Percentiles rank a stretch among this genome's conserved stretches.
These are phyloP conservation scores for Saimiri boliviensis DNA, from an alignment of 2,113 vertebrate species.

Conservation along the genomic window DNA sequence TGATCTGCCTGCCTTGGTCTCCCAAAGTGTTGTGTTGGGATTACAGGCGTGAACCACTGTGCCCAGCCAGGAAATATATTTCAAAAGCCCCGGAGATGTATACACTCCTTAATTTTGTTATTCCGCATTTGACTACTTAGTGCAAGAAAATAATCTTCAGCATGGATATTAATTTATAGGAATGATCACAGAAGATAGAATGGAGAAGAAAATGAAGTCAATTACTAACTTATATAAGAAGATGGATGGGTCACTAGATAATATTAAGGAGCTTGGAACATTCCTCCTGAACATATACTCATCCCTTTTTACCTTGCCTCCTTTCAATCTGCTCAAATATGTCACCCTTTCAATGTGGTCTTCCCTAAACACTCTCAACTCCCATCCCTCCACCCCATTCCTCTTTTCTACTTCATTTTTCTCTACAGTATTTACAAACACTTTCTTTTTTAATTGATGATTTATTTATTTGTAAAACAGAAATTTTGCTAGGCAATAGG, in stretches of 20 bases:
- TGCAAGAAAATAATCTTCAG: background rate
- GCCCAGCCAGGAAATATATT: background rate
- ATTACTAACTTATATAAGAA: background rate
- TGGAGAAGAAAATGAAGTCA: background rate
- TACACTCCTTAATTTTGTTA: background rate
- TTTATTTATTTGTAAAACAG: background rate
- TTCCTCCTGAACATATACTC: background rate
- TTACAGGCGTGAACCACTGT: no score
- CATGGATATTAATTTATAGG: background rate
- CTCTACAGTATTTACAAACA: background rate
- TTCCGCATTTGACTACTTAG: background rate
- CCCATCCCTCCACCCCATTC: no score
- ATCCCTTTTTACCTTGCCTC: background rate
- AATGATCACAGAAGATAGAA: background rate
- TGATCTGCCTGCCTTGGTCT: no score
- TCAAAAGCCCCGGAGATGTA: background rate
- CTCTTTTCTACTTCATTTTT: background rate
- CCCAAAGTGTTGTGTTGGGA: no score
- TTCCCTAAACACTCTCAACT: background rate
- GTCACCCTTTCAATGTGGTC: background rate
- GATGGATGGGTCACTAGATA: no score
- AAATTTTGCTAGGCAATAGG: background rate
- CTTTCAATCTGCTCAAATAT: background rate
- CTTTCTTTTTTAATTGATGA: no score
- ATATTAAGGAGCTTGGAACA: background rate